Conservation (phyloP, 1,140 invertebrate genomes). For the Drosophila albomicans region DNA sequence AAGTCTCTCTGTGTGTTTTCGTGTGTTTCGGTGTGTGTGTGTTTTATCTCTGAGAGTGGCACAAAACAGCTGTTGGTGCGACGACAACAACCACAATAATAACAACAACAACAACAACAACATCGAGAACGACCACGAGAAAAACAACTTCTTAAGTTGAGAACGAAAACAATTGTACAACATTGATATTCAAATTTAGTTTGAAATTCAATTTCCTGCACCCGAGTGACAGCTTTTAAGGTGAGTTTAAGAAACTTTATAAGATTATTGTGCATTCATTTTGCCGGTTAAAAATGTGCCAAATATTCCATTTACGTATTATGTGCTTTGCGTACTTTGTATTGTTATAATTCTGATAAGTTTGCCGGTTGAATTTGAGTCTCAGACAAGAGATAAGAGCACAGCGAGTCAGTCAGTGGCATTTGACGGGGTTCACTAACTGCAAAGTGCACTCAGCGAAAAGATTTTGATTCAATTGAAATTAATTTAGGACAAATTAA, state of each 20-base stretch:
- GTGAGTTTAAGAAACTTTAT: conserved; percentile 13
- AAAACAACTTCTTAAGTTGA: conserved; percentile 33
- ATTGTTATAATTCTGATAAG: conserved; percentile 8
- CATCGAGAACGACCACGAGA: conserved; percentile 24
- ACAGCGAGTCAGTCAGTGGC: conserved; percentile 17
- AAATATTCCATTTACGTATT: neutral
- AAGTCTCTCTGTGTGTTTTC: neutral
- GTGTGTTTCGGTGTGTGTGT: conserved; percentile 13
- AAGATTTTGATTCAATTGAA: neutral
- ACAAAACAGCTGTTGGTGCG: conserved; percentile 71
- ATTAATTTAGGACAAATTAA: neutral
- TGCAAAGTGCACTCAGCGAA: conserved; percentile 12
- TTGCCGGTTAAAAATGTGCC: conserved; percentile 7
- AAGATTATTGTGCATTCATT: neutral
- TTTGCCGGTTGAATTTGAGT: conserved; percentile 23
- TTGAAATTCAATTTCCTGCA: conserved; percentile 1
- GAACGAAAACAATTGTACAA: conserved; percentile 17
- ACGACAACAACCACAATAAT: conserved; percentile 51
- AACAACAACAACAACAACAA: conserved; percentile 31
- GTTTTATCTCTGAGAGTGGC: conserved; percentile 41
- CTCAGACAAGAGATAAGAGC: conserved; percentile 4
- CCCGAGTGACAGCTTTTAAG: conserved; percentile 7
- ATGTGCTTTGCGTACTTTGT: neutral
- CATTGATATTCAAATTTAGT: neutral
- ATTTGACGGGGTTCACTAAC: conserved; percentile 12